Evolutionary conservation across 2,113 vertebrate species (phyloP), one percentile per base, ranked within the genome.

Genomic region (Murina feae): DNA sequence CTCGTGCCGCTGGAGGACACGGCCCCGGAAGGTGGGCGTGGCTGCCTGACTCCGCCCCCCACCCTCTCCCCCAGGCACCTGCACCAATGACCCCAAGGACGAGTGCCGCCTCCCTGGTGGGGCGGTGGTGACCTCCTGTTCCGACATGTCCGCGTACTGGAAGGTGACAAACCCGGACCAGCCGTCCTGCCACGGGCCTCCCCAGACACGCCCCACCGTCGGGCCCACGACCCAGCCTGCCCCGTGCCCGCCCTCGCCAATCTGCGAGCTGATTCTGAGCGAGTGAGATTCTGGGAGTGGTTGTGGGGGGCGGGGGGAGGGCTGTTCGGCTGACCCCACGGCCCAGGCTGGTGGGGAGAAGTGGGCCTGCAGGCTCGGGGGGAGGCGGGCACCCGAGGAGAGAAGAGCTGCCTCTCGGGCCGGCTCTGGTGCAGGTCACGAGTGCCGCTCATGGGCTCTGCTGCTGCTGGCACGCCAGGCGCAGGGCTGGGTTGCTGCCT

Each of bases 31-130:
- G 3, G 1, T 0, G 30, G 4, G 3, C 6, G 37, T 0, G 39
- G 14, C 11, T 30, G 17, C 17, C 93, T 78, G 85, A 92, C 17
- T 18, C 39, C 30, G 65, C 83, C 63, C 39, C 23, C 69, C 65
- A 72, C 74, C 85, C 39, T 17, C 65, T 51, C 81, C 76, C 86
- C 39, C 96, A 99, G 99, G 99, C 12, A 99, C 98, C 3, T 99
- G 99, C 95, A 98, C 99, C 86, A 99, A 99, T 20, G 94, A 98
- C 39, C 83, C 49, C 88, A 42, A 1, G 68, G 99, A 99, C 2
- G 99, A 99, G 55, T 99, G 99, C 35, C 98, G 98, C 55, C 94
- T 99, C 97, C 97, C 98, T 35, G 89, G 88, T 37, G 98, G 98
- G 0, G 32, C 93, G 0, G 85, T 98, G 12, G 98, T 96, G 7